These are phyloP conservation scores for Resseliella maxima DNA, from an alignment of 2,888 invertebrate genomes.

Conservation along the genomic window DNA sequence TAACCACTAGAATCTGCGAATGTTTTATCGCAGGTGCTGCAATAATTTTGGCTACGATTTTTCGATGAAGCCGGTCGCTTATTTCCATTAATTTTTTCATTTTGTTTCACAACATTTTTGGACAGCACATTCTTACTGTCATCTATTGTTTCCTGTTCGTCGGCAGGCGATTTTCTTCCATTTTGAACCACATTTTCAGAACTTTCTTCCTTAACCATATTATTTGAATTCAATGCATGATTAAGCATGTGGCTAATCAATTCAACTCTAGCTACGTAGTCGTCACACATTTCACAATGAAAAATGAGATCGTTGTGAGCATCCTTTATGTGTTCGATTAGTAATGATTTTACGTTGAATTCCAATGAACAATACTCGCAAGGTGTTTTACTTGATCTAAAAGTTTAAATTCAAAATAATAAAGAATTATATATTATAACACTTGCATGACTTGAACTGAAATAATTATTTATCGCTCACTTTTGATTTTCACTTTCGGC, in stretches of 20 bases:
- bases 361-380: constrained; percentile 41
- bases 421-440: too few relatives aligned
- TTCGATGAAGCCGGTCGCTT: not conserved
- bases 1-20: constrained; percentile 68
- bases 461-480: not conserved
- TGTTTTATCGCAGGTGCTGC: constrained; percentile 69
- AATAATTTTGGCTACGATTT: constrained; percentile 65
- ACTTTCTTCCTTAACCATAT: not conserved
- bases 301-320: constrained; percentile 66
- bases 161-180: not conserved
- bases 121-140: constrained; percentile 35
- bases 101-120: not conserved
- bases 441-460: too few relatives aligned
- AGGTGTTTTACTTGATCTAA: not conserved
- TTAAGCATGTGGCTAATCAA: constrained; percentile 67
- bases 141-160: not conserved
- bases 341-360: constrained; percentile 7
- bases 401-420: not conserved
- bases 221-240: constrained; percentile 63
- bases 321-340: constrained; percentile 64
- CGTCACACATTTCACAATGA: constrained; percentile 68
- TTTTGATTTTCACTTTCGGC: not conserved
- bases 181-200: not conserved
- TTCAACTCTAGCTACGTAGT: constrained; percentile 65
- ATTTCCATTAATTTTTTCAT: not conserved